Evolutionary conservation across 2,113 vertebrate genomes (phyloP).

Genomic region (Sialia sialis): DNA sequence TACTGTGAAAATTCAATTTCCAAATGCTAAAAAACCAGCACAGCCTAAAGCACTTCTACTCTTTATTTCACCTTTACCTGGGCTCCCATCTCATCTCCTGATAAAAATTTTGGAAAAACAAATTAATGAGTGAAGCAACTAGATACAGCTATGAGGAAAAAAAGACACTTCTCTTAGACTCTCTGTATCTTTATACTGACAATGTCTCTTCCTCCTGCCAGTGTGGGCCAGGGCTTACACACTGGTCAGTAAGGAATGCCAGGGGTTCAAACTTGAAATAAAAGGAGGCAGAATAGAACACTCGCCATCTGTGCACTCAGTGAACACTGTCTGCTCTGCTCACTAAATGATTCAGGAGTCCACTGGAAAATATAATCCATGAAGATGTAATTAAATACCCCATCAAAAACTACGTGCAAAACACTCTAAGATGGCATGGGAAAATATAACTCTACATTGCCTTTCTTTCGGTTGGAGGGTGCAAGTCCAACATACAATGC

Average conservation of each 20-base stretch:
- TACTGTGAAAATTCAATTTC: neutral
- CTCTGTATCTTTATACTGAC: neutral
- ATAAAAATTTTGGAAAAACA: neutral
- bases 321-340: neutral
- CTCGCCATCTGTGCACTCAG: neutral
- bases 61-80: neutral
- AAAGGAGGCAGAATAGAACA: neutral
- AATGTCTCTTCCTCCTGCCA: neutral
- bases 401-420: conserved; percentile 15
- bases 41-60: neutral
- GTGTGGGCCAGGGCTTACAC: neutral
- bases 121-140: neutral
- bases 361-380: conserved; percentile 12
- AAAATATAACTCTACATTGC: neutral
- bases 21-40: neutral
- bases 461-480: neutral
- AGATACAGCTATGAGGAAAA: neutral
- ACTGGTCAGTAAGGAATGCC: neutral
- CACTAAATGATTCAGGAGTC: neutral
- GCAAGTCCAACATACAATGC: neutral
- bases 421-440: neutral
- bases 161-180: neutral
- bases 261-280: neutral
- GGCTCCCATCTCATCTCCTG: neutral
- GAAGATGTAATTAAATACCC: conserved; percentile 21